These are phyloP conservation scores for Ichneumon xanthorius DNA, from an alignment of 2,888 invertebrate species.

Conservation along the genomic window DNA sequence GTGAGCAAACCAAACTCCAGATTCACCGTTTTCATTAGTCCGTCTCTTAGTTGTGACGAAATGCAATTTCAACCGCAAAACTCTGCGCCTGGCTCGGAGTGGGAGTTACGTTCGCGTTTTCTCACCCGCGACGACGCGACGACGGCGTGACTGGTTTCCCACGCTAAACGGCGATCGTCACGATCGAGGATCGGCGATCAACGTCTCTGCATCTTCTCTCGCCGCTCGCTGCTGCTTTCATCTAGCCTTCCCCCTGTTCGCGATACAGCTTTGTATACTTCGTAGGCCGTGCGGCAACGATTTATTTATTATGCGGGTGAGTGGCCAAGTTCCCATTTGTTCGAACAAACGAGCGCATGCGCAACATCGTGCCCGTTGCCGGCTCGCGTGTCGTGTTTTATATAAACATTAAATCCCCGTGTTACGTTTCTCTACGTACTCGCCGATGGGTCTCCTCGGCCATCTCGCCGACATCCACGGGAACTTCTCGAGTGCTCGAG, in stretches of 20 bases:
- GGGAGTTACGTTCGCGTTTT: constrained; percentile 41
- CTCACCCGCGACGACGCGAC: constrained; percentile 47
- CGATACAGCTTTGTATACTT: background rate
- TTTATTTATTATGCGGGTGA: constrained; percentile 59
- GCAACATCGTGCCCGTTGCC: constrained; percentile 55
- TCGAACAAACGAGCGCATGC: constrained; percentile 63
- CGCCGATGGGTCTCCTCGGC: constrained; percentile 38
- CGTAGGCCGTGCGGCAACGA: background rate
- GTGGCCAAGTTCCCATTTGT: constrained; percentile 64
- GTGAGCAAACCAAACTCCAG: too few species aligned
- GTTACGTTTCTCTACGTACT: constrained; percentile 13
- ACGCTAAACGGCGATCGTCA: constrained; percentile 57
- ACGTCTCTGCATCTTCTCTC: constrained; percentile 13
- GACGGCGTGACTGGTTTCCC: constrained; percentile 55
- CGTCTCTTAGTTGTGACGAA: too few species aligned
- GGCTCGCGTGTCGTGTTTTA: constrained; percentile 58
- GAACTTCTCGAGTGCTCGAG: constrained; percentile 15
- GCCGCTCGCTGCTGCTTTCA: constrained; percentile 1
- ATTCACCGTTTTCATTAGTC: too few species aligned
- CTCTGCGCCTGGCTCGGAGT: constrained; percentile 10
- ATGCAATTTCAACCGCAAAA: too few species aligned
- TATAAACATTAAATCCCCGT: constrained; percentile 48
- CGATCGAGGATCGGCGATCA: constrained; percentile 38
- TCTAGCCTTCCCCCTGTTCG: constrained; percentile 16
- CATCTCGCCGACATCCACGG: constrained; percentile 24